A percentile compares a stretch with the other conserved stretches of the same genome.
Evolutionary conservation across 2,113 vertebrate species (phyloP).

Genomic region (Rhinolophus sinicus): DNA sequence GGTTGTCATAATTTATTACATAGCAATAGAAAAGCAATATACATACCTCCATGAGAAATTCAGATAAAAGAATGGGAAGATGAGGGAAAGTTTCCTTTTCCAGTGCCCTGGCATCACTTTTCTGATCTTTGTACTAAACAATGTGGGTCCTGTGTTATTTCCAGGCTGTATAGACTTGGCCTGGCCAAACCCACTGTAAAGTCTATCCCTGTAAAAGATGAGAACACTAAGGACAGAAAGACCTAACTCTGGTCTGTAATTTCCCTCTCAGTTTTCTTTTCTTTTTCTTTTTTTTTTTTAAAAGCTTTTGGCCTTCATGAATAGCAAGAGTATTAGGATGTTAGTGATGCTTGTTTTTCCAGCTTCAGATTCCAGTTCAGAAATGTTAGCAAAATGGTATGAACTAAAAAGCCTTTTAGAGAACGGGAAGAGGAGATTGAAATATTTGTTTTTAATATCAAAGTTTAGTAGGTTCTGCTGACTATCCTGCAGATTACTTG

Average conservation of each 20-base stretch:
- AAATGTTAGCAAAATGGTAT: neutral
- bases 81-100: neutral
- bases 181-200: neutral
- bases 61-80: neutral
- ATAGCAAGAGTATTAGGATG: neutral
- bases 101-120: neutral
- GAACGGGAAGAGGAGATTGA: neutral
- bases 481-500: neutral
- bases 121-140: neutral
- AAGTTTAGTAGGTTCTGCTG: neutral
- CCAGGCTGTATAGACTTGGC: neutral
- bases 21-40: neutral
- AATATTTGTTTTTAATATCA: neutral
- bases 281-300: neutral
- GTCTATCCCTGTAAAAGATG: neutral
- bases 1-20: neutral
- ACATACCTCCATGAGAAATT: neutral
- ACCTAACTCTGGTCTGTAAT: neutral
- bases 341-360: neutral
- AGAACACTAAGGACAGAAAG: neutral
- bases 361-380: neutral
- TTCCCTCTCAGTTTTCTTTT: neutral
- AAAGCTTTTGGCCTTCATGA: neutral
- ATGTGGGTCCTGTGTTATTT: too few relatives aligned
- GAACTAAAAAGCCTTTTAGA: neutral